Conservation (phyloP, 2,888 invertebrate species). For the Hydrotaea cyrtoneurina region DNA sequence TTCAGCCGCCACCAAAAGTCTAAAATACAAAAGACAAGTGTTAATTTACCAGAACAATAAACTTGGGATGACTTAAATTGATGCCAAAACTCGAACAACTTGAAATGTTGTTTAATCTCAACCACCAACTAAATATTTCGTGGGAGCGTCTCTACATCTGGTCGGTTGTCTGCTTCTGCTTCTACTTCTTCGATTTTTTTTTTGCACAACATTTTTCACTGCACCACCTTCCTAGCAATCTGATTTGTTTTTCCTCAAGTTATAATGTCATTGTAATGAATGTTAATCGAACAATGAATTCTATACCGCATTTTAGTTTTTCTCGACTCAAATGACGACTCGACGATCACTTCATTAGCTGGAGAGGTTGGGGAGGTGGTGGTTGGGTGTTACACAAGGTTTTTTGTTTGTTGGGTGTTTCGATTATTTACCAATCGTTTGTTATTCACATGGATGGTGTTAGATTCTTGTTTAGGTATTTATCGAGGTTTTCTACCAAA, state of each 20-base stretch:
- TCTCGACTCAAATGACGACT: neutral
- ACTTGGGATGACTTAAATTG: constrained; percentile 21
- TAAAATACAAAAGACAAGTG: constrained; percentile 34
- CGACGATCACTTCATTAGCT: constrained; percentile 65
- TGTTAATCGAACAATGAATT: neutral
- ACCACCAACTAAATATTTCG: constrained; percentile 30
- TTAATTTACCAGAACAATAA: constrained; percentile 52
- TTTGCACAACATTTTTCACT: neutral
- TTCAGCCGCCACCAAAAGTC: neutral
- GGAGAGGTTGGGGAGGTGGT: constrained; percentile 31
- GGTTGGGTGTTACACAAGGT: constrained; percentile 51
- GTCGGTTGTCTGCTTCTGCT: too few species aligned
- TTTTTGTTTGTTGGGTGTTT: constrained; percentile 23
- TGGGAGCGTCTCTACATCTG: constrained; percentile 53
- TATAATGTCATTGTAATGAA: constrained; percentile 53
- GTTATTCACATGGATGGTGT: constrained; percentile 53
- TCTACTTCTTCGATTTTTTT: neutral
- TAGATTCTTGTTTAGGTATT: constrained; percentile 44
- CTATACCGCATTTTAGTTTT: neutral
- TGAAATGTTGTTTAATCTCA: neutral
- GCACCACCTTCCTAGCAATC: neutral
- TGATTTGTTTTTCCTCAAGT: constrained; percentile 37
- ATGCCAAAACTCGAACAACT: neutral
- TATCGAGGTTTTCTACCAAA: constrained; percentile 14
- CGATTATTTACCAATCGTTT: constrained; percentile 50